Evolutionary conservation across 64 coral and sea anemone species (phyloP), one percentile per base, ranked within the genome.

Genomic region (Actinia equina): DNA sequence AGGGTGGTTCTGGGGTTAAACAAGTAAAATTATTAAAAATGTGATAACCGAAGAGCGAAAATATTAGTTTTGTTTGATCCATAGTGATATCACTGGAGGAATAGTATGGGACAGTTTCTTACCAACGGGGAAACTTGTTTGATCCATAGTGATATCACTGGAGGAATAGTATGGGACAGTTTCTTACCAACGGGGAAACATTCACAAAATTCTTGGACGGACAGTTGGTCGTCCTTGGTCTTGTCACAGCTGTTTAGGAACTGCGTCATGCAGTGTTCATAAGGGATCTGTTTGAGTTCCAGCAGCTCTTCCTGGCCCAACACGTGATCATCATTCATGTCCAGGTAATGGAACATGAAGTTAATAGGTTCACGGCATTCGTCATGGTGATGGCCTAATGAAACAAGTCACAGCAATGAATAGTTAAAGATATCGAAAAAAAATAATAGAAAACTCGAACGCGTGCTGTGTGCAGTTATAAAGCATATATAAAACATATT

Each of bases 121-220:
- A n/a, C n/a, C n/a, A n/a, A n/a, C n/a, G n/a, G n/a, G n/a, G n/a
- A n/a, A n/a, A n/a, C n/a, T 25, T 8, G 23, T 69, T 69, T 69
- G n/a, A 22, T 69, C 18, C 10, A 23, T 5, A 49, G 46, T 4
- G 46, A 49, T 10, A 17, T 82, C 46, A 6, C 46, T 49, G 4
- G 46, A 49, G 7, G 46, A 49, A 6, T 37, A 37, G 30, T 4
- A 49, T 49, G 46, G 46, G 12, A 59, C 27, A 74, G 5, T 27
- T 30, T 59, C 87, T 87, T 88, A 96, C 94, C 94, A 71, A 93
- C 55, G 4, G 94, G 42, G 59, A 96, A 96, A 41, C 94, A 96
- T 23, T 64, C 59, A 43, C 94, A 96, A 17, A 96, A 96, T 49
- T 96, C 94, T 15, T 43, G 59, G 23, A 85, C 17, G 4, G 86